Base-by-base conservation (phyloP, 2,797 vertebrate genomes). In the Phrynocephalus forsythii region DNA sequence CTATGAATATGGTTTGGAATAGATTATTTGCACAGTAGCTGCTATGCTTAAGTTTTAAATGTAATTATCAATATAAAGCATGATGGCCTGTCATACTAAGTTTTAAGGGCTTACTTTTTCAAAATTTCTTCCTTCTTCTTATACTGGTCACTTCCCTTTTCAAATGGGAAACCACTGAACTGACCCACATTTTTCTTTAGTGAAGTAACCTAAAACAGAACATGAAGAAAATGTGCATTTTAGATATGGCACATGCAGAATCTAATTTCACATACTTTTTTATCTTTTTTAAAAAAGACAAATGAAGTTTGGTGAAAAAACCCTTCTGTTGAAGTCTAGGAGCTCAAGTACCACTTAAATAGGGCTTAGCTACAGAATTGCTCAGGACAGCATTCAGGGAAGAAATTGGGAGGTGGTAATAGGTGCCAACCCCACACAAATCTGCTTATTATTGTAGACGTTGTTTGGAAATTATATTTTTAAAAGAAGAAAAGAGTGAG, bases 131-230 rank as follows among this genome's bases (percentile, higher is more conserved):
- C 97, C 84, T 99, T 99, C 86, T 98, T 99, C 92, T 95, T 96
- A 93, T 97, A 99, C 10, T 97, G 97, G 22, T 97, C 96, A 91
- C 98, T 99, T 96, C 97, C 97, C 9, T 96, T 97, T 85, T 98
- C 97, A 90, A 99, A 99, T 0, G 97, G 94, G 89, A 99, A 99
- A 2, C 99, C 99, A 56, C 98, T 99, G 84, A 99, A 99, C 72
- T 98, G 97, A 68, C 99, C 97, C 92, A 99, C 95, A 91, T 99
- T 98, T 96, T 98, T 99, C 97, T 98, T 97, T 76, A 97, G 91
- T 50, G 96, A 97, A 83, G 96, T 94, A 86, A 97, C 94, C 97
- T 97, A 92, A 83, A 95, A 95, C 24, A 91, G 83, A 92, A 86
- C 26, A 90, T 13, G 89, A 0, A 67, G 28, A 86, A 90, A 79